A percentile compares a stretch with the other conserved stretches of the same genome.
Conservation (phyloP, 2,888 invertebrate species). For the Pachydiplax longipennis region DNA sequence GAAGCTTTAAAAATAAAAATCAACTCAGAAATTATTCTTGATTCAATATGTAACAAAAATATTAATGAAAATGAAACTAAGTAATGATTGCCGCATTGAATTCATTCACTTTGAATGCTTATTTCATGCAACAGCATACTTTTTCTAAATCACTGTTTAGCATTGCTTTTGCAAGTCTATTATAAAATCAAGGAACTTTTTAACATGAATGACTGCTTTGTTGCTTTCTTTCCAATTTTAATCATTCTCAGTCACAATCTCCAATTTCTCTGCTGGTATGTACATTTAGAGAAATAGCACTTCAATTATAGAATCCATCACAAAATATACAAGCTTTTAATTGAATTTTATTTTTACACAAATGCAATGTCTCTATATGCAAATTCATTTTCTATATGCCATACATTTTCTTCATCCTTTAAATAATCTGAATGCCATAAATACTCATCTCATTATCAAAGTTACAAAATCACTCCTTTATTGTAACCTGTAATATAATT, state of each 20-base stretch:
- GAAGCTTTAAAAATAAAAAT: too few species aligned
- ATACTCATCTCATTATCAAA: not conserved
- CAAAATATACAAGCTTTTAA: constrained; percentile 17
- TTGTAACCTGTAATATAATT: not conserved
- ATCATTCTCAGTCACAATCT: not conserved
- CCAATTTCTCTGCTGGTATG: constrained; percentile 2
- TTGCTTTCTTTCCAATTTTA: constrained; percentile 20
- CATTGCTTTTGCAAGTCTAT: constrained; percentile 20
- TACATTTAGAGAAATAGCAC: constrained; percentile 23
- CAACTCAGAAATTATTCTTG: too few species aligned
- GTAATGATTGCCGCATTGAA: not conserved
- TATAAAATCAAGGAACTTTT: not conserved
- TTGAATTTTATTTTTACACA: constrained; percentile 3
- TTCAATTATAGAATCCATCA: not conserved
- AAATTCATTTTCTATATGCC: not conserved
- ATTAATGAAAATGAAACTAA: not conserved
- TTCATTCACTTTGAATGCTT: constrained; percentile 18
- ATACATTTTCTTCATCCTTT: not conserved
- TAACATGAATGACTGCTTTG: constrained; percentile 20
- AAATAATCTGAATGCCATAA: not conserved
- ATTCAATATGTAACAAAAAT: too few species aligned
- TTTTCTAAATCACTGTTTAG: not conserved
- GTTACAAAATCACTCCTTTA: not conserved
- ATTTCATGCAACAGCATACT: constrained; percentile 8
- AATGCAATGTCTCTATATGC: not conserved